A percentile compares a stretch with the other conserved stretches of the same genome.
Conservation (phyloP, 2,797 vertebrate genomes). For the Hephaestus fuliginosus region DNA sequence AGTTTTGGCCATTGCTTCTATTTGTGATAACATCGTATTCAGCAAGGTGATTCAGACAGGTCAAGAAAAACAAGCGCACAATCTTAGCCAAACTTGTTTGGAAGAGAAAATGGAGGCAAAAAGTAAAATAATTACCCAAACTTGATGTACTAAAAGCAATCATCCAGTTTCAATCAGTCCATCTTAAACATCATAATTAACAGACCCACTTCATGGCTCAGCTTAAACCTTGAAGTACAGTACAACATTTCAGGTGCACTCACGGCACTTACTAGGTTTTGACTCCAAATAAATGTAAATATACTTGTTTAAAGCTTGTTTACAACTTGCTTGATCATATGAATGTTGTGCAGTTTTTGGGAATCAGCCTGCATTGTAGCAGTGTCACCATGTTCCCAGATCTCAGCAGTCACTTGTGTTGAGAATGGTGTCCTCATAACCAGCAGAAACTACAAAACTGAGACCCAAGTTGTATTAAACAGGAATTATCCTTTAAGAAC, state of each 20-base stretch:
- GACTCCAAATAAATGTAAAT: neutral
- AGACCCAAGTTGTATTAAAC: conserved; percentile 15
- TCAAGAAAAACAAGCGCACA: neutral
- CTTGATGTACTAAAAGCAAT: neutral
- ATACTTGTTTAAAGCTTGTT: neutral
- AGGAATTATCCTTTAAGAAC: conserved; percentile 24
- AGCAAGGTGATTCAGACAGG: neutral
- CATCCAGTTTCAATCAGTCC: neutral
- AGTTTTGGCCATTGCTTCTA: neutral
- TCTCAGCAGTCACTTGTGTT: conserved; percentile 1
- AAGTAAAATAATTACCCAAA: neutral
- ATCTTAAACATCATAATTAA: neutral
- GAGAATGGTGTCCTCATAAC: conserved; percentile 4
- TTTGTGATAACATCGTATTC: neutral
- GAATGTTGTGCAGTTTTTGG: neutral
- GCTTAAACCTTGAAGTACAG: neutral
- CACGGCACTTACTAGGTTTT: neutral
- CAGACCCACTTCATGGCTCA: neutral
- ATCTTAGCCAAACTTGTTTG: neutral
- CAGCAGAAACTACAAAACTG: conserved; percentile 14
- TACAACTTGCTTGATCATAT: neutral
- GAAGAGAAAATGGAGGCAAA: neutral
- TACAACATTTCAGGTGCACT: neutral
- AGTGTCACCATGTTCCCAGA: neutral
- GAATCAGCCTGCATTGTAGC: neutral